Percentiles rank a stretch among this genome's conserved stretches.
Conservation (phyloP, 2,113 vertebrate species). For the Pogona vitticeps region DNA sequence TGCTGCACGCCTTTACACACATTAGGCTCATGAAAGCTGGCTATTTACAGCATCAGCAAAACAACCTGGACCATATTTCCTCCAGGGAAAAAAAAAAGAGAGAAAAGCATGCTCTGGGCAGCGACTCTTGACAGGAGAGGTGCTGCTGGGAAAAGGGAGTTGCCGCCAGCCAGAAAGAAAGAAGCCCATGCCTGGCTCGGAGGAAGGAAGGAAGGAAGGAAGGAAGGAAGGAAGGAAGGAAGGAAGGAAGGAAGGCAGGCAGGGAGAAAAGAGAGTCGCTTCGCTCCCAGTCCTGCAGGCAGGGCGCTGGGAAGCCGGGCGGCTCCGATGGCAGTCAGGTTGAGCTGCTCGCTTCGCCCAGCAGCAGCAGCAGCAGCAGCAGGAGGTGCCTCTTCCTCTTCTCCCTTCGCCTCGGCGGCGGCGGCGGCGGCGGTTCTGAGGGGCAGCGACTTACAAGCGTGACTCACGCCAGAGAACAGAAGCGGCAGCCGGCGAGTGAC, state of each 20-base stretch:
- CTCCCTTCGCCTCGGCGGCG: neutral
- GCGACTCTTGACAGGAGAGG: neutral
- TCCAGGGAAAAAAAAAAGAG: neutral
- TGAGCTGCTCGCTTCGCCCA: neutral
- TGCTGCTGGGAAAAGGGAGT: slow-evolving; percentile 15
- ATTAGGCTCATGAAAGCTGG: neutral
- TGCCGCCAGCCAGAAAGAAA: accelerated
- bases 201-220: too few relatives aligned
- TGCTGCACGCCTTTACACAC: neutral
- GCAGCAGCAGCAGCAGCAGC: neutral
- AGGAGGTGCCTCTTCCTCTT: neutral
- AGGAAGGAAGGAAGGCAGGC: neutral
- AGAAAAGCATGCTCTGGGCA: neutral
- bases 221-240: too few relatives aligned
- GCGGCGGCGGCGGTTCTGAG: slow-evolving; percentile 36
- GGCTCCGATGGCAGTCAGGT: neutral
- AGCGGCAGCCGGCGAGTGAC: slow-evolving; percentile 5
- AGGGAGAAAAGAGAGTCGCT: accelerated
- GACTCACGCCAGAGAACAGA: slow-evolving; percentile 12
- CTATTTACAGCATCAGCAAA: slow-evolving; percentile 48
- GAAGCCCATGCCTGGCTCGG: too few relatives aligned
- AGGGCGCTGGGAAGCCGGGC: neutral
- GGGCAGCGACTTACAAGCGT: neutral
- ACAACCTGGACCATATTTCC: slow-evolving; percentile 9
- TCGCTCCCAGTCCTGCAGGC: neutral